Evolutionary conservation across 2,797 vertebrate species (phyloP), one percentile per base, ranked within the genome.

Genomic region (Eurystomus glaucurus): DNA sequence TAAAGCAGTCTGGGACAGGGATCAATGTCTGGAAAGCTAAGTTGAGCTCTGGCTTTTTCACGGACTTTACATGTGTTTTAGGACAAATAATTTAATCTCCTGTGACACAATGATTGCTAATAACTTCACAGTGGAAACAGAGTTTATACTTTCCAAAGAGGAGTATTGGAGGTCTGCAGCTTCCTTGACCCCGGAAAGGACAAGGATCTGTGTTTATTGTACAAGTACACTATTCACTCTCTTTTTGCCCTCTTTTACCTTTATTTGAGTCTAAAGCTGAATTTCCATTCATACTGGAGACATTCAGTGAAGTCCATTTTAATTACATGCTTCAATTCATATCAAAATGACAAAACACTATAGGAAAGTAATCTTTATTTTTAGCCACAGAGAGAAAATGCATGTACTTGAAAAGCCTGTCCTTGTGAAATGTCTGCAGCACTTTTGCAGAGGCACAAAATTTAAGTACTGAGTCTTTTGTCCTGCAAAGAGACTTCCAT

Each of bases 331-430:
- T 84, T 72, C 69, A 92, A 46, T 43, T 92, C 62, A 90, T 66
- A 82, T 72, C 23, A 54, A 88, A 86, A 84, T 72, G 45, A 88
- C 71, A 94, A 70, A 90, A 71, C 37, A 11, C 71, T 50, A 31
- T 31, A 52, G 76, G 69, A 84, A 88, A 90, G 68, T 55, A 82
- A 62, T 64, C 33, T 93, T 85, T 85, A 83, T 86, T 94, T 72
- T 96, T 81, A 86, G 83, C 76, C 69, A 46, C 37, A 71, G 35
- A 82, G 57, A 91, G 46, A 22, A 91, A 94, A 77, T 70, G 61
- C 57, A 20, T 78, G 13, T 35, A 60, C 41, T 65, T 88, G 60
- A 68, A 90, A 77, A 91, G 45, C 50, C 46, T 81, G 61, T 77
- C 85, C 76, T 83, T 86, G 82, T 94, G 76, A 80, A 90, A 88